Conservation (phyloP, 2,113 vertebrate genomes). For the Asarcornis scutulata region DNA sequence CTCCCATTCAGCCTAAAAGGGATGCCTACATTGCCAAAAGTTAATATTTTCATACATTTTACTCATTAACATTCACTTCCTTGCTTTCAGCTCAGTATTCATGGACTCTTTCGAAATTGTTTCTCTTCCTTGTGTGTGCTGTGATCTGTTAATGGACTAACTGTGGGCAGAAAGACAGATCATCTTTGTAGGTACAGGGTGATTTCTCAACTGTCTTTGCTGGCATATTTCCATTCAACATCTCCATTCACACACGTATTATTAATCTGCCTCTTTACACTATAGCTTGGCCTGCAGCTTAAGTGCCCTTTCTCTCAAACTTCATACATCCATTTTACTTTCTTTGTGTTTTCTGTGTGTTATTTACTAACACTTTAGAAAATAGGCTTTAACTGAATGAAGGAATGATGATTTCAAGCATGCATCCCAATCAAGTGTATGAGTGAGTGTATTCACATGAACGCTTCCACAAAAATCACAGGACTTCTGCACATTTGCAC, state of each 20-base stretch:
- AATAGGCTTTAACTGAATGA: background rate
- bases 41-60: constrained; percentile 43
- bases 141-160: constrained; percentile 51
- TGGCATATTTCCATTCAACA: background rate
- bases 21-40: background rate
- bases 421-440: background rate
- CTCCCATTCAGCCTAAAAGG: constrained; percentile 31
- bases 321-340: background rate
- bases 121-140: constrained; percentile 39
- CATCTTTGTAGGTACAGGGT: background rate
- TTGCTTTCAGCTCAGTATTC: constrained; percentile 32
- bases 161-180: constrained; percentile 48
- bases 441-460: background rate
- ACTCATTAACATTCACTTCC: constrained; percentile 37
- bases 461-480: background rate
- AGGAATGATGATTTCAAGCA: background rate
- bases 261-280: background rate
- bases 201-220: constrained; percentile 17
- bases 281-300: background rate
- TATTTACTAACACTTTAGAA: background rate
- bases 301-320: background rate
- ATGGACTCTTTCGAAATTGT: constrained; percentile 48
- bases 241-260: background rate
- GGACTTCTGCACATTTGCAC: background rate
- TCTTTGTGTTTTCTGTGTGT: background rate